Conservation (phyloP, 2,113 vertebrate genomes). For the Nothoprocta pentlandii region DNA sequence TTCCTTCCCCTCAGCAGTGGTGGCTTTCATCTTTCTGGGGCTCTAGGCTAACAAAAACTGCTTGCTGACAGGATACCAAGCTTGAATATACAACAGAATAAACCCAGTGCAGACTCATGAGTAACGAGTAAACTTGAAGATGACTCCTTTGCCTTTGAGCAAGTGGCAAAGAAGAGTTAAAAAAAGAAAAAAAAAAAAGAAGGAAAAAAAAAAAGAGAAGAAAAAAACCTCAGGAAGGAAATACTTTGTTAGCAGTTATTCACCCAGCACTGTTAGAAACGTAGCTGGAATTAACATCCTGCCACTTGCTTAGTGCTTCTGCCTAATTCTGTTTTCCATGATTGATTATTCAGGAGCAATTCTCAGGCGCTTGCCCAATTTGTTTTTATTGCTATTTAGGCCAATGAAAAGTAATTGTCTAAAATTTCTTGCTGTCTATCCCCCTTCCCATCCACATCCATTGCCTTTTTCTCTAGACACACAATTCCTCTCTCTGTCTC, state of each 20-base stretch:
- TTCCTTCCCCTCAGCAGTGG: not conserved
- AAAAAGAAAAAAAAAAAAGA: not conserved
- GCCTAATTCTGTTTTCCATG: slow-evolving; percentile 33
- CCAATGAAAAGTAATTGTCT: not conserved
- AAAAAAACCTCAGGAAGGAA: not conserved
- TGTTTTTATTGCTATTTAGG: slow-evolving; percentile 34
- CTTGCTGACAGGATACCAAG: not conserved
- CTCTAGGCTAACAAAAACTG: not conserved
- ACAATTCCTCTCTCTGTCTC: not conserved
- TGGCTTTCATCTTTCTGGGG: not conserved
- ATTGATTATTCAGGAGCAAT: slow-evolving; percentile 23
- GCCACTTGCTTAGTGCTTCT: slow-evolving; percentile 30
- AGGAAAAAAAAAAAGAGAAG: not conserved
- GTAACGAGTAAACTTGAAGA: not conserved
- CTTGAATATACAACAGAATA: not conserved
- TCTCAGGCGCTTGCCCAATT: not conserved
- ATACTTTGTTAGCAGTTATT: not conserved
- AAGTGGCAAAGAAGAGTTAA: not conserved
- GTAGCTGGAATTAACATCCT: slow-evolving; percentile 33
- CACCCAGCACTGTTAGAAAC: not conserved
- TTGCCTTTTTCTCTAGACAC: not conserved
- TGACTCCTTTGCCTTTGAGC: not conserved
- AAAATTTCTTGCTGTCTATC: not conserved
- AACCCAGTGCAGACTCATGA: not conserved
- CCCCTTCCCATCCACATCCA: not conserved